Evolutionary conservation across 1,140 invertebrate genomes (phyloP).

Genomic region (Hylyphantes graminicola): DNA sequence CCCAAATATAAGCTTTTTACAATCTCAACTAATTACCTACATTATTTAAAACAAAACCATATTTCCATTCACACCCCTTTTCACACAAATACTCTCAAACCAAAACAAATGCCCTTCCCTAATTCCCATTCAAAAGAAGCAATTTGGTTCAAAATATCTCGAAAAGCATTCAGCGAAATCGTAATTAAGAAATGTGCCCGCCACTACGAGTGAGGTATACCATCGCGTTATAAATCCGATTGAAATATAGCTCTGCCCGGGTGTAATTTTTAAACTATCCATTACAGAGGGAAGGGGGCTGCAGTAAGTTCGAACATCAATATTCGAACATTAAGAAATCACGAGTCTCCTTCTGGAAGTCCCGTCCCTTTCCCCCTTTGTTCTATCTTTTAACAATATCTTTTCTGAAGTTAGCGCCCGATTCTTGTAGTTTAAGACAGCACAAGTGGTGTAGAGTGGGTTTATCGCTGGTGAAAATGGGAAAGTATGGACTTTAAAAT

Average conservation of each 20-base stretch:
- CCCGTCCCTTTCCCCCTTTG: conserved; percentile 43
- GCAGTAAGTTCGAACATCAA: conserved; percentile 50
- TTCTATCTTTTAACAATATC: conserved; percentile 59
- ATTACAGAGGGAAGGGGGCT: conserved; percentile 25
- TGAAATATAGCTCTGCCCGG: conserved; percentile 44
- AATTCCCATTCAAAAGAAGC: neutral
- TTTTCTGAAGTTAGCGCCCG: conserved; percentile 27
- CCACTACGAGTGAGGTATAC: conserved; percentile 26
- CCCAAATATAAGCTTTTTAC: no score
- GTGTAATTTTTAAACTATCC: conserved; percentile 60
- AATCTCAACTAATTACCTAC: no score
- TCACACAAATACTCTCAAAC: no score
- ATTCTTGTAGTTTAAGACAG: neutral
- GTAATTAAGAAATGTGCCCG: conserved; percentile 53
- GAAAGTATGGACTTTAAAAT: no score
- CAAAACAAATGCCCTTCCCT: no score
- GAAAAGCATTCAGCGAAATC: conserved; percentile 13
- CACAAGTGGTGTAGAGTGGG: no score
- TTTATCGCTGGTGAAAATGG: no score
- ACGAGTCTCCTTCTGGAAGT: conserved; percentile 37
- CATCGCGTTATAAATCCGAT: conserved; percentile 41
- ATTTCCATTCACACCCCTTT: no score
- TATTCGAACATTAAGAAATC: conserved; percentile 60
- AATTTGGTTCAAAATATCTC: neutral
- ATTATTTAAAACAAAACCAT: no score